phyloP scores from a whole-genome alignment of 2,888 invertebrate species.

The Oeneis ivallda region DNA sequence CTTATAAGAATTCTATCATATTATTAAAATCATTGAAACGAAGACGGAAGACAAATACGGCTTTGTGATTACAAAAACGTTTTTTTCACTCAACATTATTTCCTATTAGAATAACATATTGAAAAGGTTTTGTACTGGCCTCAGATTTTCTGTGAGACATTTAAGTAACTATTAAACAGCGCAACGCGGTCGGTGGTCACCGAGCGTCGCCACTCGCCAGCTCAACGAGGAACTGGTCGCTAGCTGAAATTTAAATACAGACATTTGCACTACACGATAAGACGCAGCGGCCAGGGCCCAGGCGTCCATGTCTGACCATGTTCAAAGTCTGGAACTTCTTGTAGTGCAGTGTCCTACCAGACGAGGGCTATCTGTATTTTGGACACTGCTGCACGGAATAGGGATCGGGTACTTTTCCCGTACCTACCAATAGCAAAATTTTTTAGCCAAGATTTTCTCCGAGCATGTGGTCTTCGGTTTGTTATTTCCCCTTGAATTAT shows the following conservation, averaged over 20 bases:
- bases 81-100: slow-evolving; percentile 21
- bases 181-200: slow-evolving; percentile 6
- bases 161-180: slow-evolving; percentile 20
- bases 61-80: slow-evolving; percentile 16
- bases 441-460: too few species aligned
- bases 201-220: slow-evolving; percentile 17
- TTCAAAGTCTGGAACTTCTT: too few species aligned
- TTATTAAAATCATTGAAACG: slow-evolving; percentile 20
- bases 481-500: too few species aligned
- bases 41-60: slow-evolving; percentile 26
- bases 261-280: slow-evolving; percentile 7
- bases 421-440: too few species aligned
- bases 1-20: slow-evolving; percentile 9
- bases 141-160: slow-evolving; percentile 16
- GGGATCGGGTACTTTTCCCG: too few species aligned
- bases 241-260: slow-evolving; percentile 19
- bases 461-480: too few species aligned
- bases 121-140: slow-evolving; percentile 23
- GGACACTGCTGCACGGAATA: too few species aligned
- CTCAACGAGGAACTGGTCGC: slow-evolving; percentile 19
- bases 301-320: too few species aligned
- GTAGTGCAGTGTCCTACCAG: too few species aligned
- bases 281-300: not conserved
- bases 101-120: slow-evolving; percentile 18
- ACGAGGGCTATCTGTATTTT: too few species aligned